Evolutionary conservation across 2,888 invertebrate species (phyloP).

Genomic region (Spatulosminthurus flaviceps): DNA sequence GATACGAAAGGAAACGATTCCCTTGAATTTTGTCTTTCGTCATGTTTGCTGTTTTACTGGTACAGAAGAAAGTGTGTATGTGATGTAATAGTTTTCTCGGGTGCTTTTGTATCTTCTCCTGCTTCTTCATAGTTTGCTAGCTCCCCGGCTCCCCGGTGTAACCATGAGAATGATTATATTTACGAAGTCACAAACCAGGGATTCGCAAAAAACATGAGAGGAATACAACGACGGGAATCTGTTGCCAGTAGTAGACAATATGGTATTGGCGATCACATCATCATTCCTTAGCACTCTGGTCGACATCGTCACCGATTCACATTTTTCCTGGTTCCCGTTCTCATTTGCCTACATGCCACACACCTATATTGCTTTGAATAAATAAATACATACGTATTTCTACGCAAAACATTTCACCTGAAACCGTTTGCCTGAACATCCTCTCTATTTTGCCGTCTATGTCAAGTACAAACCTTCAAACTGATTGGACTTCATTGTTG

Average conservation of each 20-base stretch:
- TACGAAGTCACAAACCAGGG: slow-evolving; percentile 27
- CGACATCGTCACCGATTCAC: slow-evolving; percentile 37
- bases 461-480: neutral
- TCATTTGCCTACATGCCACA: slow-evolving; percentile 3
- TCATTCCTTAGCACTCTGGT: slow-evolving; percentile 37
- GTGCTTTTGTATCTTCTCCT: neutral
- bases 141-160: slow-evolving; percentile 39
- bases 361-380: neutral
- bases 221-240: neutral
- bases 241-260: slow-evolving; percentile 21
- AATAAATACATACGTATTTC: neutral
- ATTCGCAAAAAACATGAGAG: slow-evolving; percentile 21
- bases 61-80: neutral
- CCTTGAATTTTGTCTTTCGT: slow-evolving; percentile 2
- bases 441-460: neutral
- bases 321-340: slow-evolving; percentile 39
- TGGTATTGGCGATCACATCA: slow-evolving; percentile 42
- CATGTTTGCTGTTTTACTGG: slow-evolving; percentile 9
- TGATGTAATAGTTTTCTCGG: slow-evolving; percentile 3
- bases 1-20: neutral
- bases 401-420: neutral
- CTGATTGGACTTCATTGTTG: neutral
- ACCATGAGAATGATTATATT: slow-evolving; percentile 38
- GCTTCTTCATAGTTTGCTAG: slow-evolving; percentile 15
- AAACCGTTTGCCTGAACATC: neutral